Evolutionary conservation across 2,888 invertebrate genomes (phyloP), one percentile per base, ranked within the genome.

Genomic region (Hedychridium roseum): DNA sequence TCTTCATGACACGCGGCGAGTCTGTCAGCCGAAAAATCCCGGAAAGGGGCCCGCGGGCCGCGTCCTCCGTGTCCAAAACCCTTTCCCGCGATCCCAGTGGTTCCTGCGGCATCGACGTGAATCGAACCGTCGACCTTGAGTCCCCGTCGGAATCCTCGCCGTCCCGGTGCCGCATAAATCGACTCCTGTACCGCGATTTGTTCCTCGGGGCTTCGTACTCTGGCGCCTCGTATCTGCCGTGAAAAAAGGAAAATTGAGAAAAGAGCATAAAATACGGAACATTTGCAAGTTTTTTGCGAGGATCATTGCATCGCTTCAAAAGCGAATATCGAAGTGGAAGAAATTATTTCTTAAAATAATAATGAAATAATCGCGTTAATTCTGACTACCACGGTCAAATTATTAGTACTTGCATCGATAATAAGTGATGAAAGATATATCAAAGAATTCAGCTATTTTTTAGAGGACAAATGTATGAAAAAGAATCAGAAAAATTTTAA

Each of bases 41-140:
- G 79, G 94, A 94, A 1, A 96, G 82, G 3, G 94, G 94, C 7
- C 83, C 91, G 36, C 88, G 84, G 7, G 93, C 90, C 1, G 91
- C 93, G 73, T 94, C 94, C 80, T 95, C 94, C 4, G 94, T 94
- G 71, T 94, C 94, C 47, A 90, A 80, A 0, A 94, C 91, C 21
- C 85, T 82, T 68, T 89, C 88, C 60, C 92, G 86, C 64, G 63
- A 43, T 11, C 53, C 57, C 3, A 60, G 45, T 23, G 66, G 32
- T 1, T 70, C 84, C 79, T 82, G 82, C 61, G 74, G 61, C 16
- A 68, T 57, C 34, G 68, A 67, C 52, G 86, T 86, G 67, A 89
- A 86, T 60, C 91, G 85, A 0, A 89, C 88, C 36, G 73, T 73
- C 18, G 85, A 80, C 50, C 87, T 83, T 21, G 80, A 76, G 71